Base-by-base conservation (phyloP, 2,797 vertebrate species). In the Pampus argenteus region DNA sequence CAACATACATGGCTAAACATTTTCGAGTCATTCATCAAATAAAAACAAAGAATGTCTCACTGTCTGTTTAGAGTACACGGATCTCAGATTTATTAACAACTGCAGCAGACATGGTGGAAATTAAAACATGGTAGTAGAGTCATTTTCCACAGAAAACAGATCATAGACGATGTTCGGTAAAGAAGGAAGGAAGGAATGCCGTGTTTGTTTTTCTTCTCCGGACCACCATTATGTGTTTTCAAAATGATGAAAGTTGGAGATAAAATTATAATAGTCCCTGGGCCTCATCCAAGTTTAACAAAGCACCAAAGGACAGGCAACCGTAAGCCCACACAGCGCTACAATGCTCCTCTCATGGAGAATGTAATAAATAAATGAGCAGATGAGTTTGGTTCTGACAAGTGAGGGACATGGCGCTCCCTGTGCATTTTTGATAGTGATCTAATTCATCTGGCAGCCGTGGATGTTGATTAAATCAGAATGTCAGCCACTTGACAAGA, bases 391-490 rank as follows among this genome's bases (percentile, higher is more conserved):
- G 91, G 89, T 86, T 89, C 88, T 93, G 95, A 94, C 93, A 94
- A 94, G 92, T 93, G 92, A 94, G 92, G 92, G 93, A 94, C 93
- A 85, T 67, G 87, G 88, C 68, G 86, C 92, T 92, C 92, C 91
- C 88, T 82, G 85, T 92, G 90, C 93, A 92, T 94, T 95, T 95
- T 92, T 95, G 94, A 95, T 94, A 93, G 91, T 82, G 93, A 95
- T 95, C 94, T 95, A 93, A 95, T 95, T 95, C 92, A 91, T 93
- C 89, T 95, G 94, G 94, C 94, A 94, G 93, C 88, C 87, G 83
- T 84, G 93, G 91, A 94, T 94, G 93, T 94, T 94, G 94, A 95
- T 95, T 94, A 94, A 93, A 95, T 95, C 94, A 92, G 93, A 94
- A 93, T 88, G 93, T 94, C 95, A 93, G 93, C 89, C 91, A 92